These are phyloP conservation scores for Numenius phaeopus DNA, from an alignment of 2,797 vertebrate genomes.

Conservation along the genomic window DNA sequence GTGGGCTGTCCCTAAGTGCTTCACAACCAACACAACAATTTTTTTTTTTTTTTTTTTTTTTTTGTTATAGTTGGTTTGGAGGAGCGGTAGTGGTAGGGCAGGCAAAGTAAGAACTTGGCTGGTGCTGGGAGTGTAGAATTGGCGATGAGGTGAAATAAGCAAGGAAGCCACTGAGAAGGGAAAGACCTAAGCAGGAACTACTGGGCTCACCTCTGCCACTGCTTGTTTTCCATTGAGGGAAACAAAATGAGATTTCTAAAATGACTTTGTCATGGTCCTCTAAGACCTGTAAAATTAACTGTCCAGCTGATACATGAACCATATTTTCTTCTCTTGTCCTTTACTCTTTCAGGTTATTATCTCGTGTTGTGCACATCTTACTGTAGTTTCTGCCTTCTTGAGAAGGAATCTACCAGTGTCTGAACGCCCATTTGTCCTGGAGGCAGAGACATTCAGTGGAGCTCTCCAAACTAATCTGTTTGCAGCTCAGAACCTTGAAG, in stretches of 20 bases:
- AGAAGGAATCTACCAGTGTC: neutral
- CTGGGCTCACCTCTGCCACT: neutral
- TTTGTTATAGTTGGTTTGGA: neutral
- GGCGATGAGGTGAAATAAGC: neutral
- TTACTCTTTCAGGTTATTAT: neutral
- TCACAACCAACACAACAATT: fast-evolving
- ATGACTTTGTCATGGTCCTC: neutral
- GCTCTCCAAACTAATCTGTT: neutral
- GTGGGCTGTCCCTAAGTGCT: neutral
- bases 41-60: neutral
- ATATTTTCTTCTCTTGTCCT: neutral
- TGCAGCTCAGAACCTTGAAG: neutral
- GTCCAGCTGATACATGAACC: neutral
- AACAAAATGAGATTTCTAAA: neutral
- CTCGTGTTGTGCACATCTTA: neutral
- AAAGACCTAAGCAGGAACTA: neutral
- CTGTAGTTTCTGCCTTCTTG: neutral
- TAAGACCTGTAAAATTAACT: neutral
- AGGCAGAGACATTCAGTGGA: neutral
- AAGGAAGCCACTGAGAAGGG: neutral
- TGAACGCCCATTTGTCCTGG: neutral
- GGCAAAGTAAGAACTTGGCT: neutral
- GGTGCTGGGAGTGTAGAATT: neutral
- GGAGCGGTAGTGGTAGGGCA: neutral
- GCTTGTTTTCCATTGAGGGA: neutral